These are phyloP conservation scores for Micrasema longulum DNA, from an alignment of 1,140 invertebrate species.

Conservation along the genomic window DNA sequence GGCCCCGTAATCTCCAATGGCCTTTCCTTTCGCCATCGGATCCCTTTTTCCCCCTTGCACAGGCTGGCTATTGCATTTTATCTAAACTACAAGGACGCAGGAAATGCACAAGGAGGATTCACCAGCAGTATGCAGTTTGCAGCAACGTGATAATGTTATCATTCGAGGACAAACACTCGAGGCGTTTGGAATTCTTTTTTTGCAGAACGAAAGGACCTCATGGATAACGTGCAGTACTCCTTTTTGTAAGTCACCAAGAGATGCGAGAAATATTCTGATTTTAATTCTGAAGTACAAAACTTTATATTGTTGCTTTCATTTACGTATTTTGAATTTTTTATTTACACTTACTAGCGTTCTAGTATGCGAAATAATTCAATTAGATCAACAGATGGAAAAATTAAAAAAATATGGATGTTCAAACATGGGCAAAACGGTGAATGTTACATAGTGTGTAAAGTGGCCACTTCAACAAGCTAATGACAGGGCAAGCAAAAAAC, in stretches of 20 bases:
- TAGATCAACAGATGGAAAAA: too few relatives aligned
- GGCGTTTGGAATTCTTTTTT: neutral
- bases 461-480: too few relatives aligned
- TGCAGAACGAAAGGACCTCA: neutral
- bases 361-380: too few relatives aligned
- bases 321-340: too few relatives aligned
- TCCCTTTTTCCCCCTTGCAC: neutral
- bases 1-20: neutral
- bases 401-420: too few relatives aligned
- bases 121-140: slow-evolving; percentile 15
- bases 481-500: too few relatives aligned
- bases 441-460: too few relatives aligned
- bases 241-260: neutral
- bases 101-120: slow-evolving; percentile 43
- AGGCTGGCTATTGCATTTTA: slow-evolving; percentile 33
- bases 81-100: slow-evolving; percentile 44
- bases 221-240: neutral
- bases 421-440: too few relatives aligned
- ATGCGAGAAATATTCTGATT: neutral
- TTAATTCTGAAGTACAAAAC: neutral
- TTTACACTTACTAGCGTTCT: too few relatives aligned
- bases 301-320: too few relatives aligned
- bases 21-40: neutral
- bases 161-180: neutral
- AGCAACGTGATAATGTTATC: slow-evolving; percentile 21